Evolutionary conservation across 1,140 invertebrate genomes (phyloP).

Genomic region (Musca vetustissima): DNA sequence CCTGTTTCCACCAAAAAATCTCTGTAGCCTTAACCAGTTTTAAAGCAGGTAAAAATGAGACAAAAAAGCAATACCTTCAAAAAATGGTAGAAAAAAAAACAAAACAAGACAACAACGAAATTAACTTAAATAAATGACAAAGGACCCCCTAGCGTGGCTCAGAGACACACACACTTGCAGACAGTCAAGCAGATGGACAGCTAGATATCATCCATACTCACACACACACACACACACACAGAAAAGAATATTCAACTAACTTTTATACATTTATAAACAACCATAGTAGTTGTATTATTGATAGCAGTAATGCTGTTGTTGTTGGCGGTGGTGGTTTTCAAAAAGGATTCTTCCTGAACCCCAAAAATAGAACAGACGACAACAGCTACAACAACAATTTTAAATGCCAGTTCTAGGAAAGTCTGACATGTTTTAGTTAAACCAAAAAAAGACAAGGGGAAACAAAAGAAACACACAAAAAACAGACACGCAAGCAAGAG

Average conservation of each 20-base stretch:
- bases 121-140: conserved; percentile 19
- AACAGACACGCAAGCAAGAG: conserved; percentile 8
- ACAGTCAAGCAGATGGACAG: background rate
- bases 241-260: background rate
- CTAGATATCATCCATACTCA: too few relatives aligned
- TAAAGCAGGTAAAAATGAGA: background rate
- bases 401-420: too few relatives aligned
- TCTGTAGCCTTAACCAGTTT: too few relatives aligned
- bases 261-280: too few relatives aligned
- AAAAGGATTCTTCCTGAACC: conserved; percentile 6
- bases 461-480: conserved; percentile 1
- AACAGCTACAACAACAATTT: too few relatives aligned
- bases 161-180: background rate
- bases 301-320: too few relatives aligned
- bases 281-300: too few relatives aligned
- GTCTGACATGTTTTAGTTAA: too few relatives aligned
- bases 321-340: background rate
- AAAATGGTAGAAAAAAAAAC: background rate
- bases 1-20: too few relatives aligned
- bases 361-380: background rate
- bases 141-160: background rate
- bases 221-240: background rate
- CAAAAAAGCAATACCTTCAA: too few relatives aligned
- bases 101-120: background rate
- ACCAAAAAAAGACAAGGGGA: too few relatives aligned